Base-by-base conservation (phyloP, 2,888 invertebrate genomes). In the Apantesis nais region DNA sequence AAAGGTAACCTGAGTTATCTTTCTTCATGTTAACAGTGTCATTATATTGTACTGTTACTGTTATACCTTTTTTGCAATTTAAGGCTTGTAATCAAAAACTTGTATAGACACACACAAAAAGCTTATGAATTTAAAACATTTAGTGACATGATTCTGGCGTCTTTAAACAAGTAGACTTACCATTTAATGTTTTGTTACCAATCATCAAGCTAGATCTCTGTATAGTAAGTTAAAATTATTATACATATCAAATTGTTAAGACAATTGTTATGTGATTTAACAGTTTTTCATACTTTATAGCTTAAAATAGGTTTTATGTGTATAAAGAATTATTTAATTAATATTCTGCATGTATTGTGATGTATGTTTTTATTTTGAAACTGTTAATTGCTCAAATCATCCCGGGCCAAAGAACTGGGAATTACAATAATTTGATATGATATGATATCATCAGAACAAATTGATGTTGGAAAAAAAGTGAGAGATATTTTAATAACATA, bases 391-490 rank as follows among this genome's bases (percentile, higher is more conserved):
- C 70, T 75, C 75, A 76, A 82, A 82, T 83, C 68, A 75, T 84
- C 76, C 77, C 78, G 76, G 76, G 84, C 84, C 82, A 82, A 82
- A 77, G 82, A 83, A 83, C 82, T 78, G 71, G 74, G 80, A 82
- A 83, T 83, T 82, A 82, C 78, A 72, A 82, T 82, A 79, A 82
- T 82, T 82, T 58, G 82, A 71, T 72, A 62, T 72, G 68, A 82
- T 77, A 83, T 82, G 81, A 83, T 76, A 74, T 82, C 84, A 82
- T 82, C 74, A 75, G 68, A 82, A 71, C 70, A 66, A 74, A 76
- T 72, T 74, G 78, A 64, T 75, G 71, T 68, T 73, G 73, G 76
- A 77, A 82, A 83, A 37, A 82, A 82, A 82, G 77, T 77, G 80
- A 75, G 76, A 82, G 75, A 82, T 74, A 77, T 78, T 74, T 82